Evolutionary conservation across 2,888 invertebrate species (phyloP), one percentile per base, ranked within the genome.

Genomic region (Mesorhabditis spiculigera): DNA sequence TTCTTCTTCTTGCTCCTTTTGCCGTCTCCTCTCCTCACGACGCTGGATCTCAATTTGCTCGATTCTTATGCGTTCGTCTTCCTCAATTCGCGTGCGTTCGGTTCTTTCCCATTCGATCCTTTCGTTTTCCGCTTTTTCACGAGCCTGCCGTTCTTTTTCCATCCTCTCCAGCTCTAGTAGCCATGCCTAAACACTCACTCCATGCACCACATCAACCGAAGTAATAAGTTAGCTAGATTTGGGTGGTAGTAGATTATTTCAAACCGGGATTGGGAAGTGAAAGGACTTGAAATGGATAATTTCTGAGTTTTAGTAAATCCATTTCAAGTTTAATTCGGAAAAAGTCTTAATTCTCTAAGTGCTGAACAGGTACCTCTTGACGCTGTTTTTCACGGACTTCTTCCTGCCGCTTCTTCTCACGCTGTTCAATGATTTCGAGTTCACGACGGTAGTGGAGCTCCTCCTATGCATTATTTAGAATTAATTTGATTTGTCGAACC

Each of bases 1-100:
- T n/a, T 50, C 58, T n/a, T 50, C 58, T 50, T 50, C 58, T 50
- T 50, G 10, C n/a, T 50, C n/a, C 58, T 50, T 10, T 50, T n/a
- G 8, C n/a, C 58, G 8, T 50, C n/a, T 50, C 58, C 58, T 50
- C 3, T 13, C n/a, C 58, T 50, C 58, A 50, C 8, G 8, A 10
- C n/a, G 58, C 3, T 50, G 10, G n/a, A 50, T 50, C n/a, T 50
- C 58, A 28, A 28, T 28, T 28, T 28, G 28, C 28, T 28, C 28
- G 8, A 50, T 50, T n/a, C 58, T 50, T 50, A 50, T 50, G 10
- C 58, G 8, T 50, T 50, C 58, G 10, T 50, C 58, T 50, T 50
- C 58, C n/a, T 50, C 58, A 50, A 50, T 50, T n/a, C 58, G 58
- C 8, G n/a, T 50, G 8, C 58, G 8, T 50, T 50, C 58, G 10